Percentiles rank a stretch among this genome's conserved stretches.
Conservation (phyloP, 37 sponge, comb jelly and placozoan species). For the Hexactinellida sp. region DNA sequence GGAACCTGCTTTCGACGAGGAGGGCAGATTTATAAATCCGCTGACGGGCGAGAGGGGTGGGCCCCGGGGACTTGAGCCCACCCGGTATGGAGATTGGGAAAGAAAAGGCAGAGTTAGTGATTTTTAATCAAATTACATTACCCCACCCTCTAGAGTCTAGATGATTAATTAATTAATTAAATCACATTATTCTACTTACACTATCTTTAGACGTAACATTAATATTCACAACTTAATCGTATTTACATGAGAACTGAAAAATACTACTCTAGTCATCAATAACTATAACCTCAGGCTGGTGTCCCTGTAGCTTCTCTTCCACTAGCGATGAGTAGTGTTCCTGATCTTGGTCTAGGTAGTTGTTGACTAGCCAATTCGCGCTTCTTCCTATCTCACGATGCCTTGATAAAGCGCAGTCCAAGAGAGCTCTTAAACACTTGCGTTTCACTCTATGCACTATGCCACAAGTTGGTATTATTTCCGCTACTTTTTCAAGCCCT, state of each 20-base stretch:
- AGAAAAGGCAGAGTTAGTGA: slow-evolving; percentile 88
- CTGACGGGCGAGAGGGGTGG: slow-evolving; percentile 88
- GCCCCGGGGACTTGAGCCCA: slow-evolving; percentile 91
- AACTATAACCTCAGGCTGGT: not conserved
- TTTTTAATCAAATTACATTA: slow-evolving; percentile 58
- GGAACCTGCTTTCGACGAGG: not conserved
- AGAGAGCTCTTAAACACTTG: not conserved
- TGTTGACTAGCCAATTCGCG: not conserved
- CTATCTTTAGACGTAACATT: too few relatives aligned
- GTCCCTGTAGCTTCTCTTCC: not conserved
- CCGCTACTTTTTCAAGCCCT: not conserved
- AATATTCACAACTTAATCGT: too few relatives aligned
- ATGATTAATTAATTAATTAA: too few relatives aligned
- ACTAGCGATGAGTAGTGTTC: not conserved
- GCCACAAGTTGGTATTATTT: not conserved
- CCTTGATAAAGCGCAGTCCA: not conserved
- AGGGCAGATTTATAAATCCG: slow-evolving; percentile 47
- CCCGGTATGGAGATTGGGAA: slow-evolving; percentile 98
- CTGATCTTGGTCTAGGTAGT: not conserved
- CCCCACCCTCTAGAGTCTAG: too few relatives aligned
- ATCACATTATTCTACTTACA: too few relatives aligned
- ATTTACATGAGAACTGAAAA: too few relatives aligned
- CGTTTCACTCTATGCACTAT: not conserved
- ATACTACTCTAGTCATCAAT: not conserved
- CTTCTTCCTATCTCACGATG: not conserved